Base-by-base conservation (phyloP, 2,797 vertebrate species). In the Chromis chromis region DNA sequence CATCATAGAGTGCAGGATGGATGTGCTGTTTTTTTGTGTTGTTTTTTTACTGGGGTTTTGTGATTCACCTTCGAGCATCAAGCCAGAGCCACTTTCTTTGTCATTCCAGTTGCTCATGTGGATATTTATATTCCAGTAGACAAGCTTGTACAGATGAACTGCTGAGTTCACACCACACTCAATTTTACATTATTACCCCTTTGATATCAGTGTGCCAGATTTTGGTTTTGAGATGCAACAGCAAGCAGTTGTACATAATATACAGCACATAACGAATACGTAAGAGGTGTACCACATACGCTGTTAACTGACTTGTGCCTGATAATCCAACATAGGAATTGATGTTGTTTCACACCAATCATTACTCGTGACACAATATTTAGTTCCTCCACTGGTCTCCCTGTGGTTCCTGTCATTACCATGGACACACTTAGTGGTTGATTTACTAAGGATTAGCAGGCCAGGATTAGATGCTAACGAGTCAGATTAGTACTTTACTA, bases 391-490 rank as follows among this genome's bases (percentile, higher is more conserved):
- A 24, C 46, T 39, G 36, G 56, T 63, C n/a, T 28, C 13, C 3
- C 24, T 40, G 33, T 19, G 13, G 13, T 36, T 66, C 17, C 48
- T 52, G 59, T 60, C 22, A 52, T 83, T 83, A 71, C 80, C 68
- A 70, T 67, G 71, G 74, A 24, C 33, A 63, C 60, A 24, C 6
- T 11, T 10, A 39, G 24, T 17, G 46, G 27, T 59, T 66, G 24
- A 70, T 79, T 70, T 66, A 52, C 39, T 27, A 2, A 62, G 55
- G 50, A 76, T 66, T 33, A 58, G 27, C 54, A 40, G 17, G 31
- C n/a, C 40, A 27, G 24, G 54, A 76, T 79, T 75, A 75, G 12
- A 76, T 50, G 46, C 62, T 76, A 76, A 74, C 0, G 6, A 72
- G 28, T 39, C 54, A 65, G 28, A 85, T 79, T 56, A 70, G 50